Conservation (phyloP, 1,140 invertebrate genomes). For the Papilio polyxenes region DNA sequence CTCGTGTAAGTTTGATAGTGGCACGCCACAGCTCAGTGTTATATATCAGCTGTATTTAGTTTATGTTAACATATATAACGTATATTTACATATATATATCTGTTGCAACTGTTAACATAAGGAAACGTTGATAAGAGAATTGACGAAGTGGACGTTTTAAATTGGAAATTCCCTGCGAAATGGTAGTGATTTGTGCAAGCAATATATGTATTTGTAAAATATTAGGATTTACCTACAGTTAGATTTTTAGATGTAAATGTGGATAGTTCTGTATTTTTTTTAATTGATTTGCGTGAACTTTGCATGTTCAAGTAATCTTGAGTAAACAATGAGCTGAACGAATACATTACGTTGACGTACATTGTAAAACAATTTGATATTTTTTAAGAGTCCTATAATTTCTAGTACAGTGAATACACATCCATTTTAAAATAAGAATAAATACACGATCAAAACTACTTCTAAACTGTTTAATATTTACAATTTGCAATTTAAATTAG, state of each 20-base stretch:
- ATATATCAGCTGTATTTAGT: slow-evolving; percentile 41
- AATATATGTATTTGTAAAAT: too few relatives aligned
- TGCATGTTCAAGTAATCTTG: background rate
- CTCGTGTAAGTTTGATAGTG: slow-evolving; percentile 40
- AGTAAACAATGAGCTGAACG: background rate
- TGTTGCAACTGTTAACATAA: background rate
- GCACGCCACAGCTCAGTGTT: slow-evolving; percentile 40
- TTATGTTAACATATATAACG: slow-evolving; percentile 30
- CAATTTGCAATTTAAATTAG: background rate
- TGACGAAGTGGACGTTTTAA: background rate
- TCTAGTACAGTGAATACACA: background rate
- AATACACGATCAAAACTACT: background rate
- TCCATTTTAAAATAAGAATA: background rate
- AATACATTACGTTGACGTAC: background rate
- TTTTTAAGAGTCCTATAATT: background rate
- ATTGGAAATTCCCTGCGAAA: background rate
- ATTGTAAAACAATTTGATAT: background rate
- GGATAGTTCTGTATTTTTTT: too few relatives aligned
- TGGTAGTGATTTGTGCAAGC: background rate
- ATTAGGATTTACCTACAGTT: too few relatives aligned
- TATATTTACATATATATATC: slow-evolving; percentile 25
- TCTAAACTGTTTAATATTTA: background rate
- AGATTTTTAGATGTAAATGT: too few relatives aligned
- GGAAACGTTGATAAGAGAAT: background rate
- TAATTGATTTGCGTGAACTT: background rate